These are phyloP conservation scores for Eupithecia abbreviata DNA, from an alignment of 2,888 invertebrate species.

Conservation along the genomic window DNA sequence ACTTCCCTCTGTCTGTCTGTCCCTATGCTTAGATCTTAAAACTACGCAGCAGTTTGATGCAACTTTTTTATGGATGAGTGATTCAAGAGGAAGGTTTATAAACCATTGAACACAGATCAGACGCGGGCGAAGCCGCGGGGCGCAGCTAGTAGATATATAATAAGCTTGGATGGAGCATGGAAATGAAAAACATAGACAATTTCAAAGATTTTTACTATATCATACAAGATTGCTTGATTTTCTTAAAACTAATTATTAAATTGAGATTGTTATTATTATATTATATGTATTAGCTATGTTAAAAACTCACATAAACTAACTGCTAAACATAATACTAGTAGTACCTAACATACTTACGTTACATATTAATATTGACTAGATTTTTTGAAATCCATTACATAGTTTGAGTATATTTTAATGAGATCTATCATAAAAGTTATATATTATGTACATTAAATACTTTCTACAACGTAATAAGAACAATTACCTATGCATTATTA, in stretches of 20 bases:
- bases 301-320: not conserved
- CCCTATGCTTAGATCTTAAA: too few species aligned
- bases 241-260: slow-evolving; percentile 10
- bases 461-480: too few species aligned
- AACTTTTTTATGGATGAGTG: too few species aligned
- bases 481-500: too few species aligned
- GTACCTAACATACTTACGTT: not conserved
- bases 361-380: slow-evolving; percentile 6
- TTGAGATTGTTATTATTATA: not conserved
- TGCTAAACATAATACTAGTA: not conserved
- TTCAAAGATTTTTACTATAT: slow-evolving; percentile 10
- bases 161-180: not conserved
- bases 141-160: too few species aligned
- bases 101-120: too few species aligned
- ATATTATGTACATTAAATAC: too few species aligned
- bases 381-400: not conserved
- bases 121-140: too few species aligned
- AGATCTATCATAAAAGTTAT: not conserved
- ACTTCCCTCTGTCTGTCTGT: too few species aligned
- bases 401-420: not conserved
- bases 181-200: not conserved
- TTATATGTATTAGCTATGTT: not conserved
- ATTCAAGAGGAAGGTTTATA: too few species aligned
- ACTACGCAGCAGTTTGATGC: too few species aligned
- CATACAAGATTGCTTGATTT: slow-evolving; percentile 20